A percentile compares a stretch with the other conserved stretches of the same genome.
These are phyloP conservation scores for Gallinago nigripennis DNA, from an alignment of 2,797 vertebrate genomes.

Conservation along the genomic window DNA sequence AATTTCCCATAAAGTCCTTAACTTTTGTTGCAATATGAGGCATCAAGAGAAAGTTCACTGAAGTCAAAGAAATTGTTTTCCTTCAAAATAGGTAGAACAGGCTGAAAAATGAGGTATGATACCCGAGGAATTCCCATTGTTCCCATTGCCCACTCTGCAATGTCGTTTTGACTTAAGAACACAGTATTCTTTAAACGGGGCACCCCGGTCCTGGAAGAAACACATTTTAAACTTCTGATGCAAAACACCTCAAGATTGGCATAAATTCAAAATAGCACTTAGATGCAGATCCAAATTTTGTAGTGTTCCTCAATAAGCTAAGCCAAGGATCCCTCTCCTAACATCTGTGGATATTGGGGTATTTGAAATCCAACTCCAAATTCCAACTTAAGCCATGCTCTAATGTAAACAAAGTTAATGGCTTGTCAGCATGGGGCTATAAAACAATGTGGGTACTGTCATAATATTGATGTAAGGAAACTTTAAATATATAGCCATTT, in stretches of 20 bases:
- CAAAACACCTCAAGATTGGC: neutral
- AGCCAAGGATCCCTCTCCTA: conserved; percentile 3
- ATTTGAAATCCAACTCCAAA: conserved; percentile 63
- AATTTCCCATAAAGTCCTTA: neutral
- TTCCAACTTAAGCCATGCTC: conserved; percentile 38
- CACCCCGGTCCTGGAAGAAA: neutral
- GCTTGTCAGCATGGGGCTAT: conserved; percentile 59
- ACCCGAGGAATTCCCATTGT: neutral
- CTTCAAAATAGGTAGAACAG: neutral
- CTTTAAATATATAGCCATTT: conserved; percentile 61
- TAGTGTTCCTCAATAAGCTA: neutral
- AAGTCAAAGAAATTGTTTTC: neutral
- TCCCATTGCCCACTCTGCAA: neutral
- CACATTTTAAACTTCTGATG: neutral
- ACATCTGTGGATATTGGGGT: conserved; percentile 46
- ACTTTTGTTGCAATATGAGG: neutral
- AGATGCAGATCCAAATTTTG: conserved; percentile 26
- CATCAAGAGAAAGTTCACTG: neutral
- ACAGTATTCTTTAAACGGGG: neutral
- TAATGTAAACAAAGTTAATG: conserved; percentile 67
- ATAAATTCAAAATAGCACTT: conserved; percentile 26
- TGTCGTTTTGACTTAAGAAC: neutral
- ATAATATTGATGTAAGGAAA: conserved; percentile 67
- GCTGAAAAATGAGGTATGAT: neutral
- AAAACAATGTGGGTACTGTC: conserved; percentile 68